Percentiles rank a stretch among this genome's conserved stretches.
These are phyloP conservation scores for Sylvilagus floridanus DNA, from an alignment of 2,797 vertebrate species.

Conservation along the genomic window DNA sequence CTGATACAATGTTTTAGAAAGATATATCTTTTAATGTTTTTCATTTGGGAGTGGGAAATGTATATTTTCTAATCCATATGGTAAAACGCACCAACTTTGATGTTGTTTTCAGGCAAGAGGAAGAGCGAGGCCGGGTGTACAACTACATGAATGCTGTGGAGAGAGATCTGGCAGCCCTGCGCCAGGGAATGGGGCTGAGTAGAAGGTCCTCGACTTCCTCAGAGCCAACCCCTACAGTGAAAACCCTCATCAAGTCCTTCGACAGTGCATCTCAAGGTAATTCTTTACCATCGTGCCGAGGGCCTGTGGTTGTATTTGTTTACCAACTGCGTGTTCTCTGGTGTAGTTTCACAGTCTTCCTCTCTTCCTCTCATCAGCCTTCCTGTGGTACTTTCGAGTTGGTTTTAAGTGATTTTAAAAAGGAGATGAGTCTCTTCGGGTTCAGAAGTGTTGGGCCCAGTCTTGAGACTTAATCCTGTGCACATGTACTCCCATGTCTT, in stretches of 20 bases:
- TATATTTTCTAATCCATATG: neutral
- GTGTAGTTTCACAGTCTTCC: neutral
- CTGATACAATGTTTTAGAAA: neutral
- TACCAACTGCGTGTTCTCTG: neutral
- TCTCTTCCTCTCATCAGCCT: neutral
- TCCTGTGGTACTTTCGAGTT: neutral
- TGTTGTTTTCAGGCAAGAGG: slow-evolving; percentile 92
- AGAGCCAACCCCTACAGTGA: slow-evolving; percentile 96
- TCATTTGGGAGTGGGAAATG: neutral
- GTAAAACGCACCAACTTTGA: neutral
- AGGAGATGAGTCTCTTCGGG: neutral
- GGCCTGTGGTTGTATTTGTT: neutral
- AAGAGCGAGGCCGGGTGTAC: slow-evolving; percentile 97
- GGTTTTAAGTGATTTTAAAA: neutral
- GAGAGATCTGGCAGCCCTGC: slow-evolving; percentile 94
- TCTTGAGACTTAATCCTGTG: neutral
- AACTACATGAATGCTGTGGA: slow-evolving; percentile 99
- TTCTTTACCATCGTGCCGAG: neutral
- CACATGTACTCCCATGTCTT: neutral
- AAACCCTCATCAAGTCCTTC: slow-evolving; percentile 98
- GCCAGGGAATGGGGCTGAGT: slow-evolving; percentile 97
- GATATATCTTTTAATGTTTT: slow-evolving; percentile 26
- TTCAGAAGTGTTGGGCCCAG: neutral
- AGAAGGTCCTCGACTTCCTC: slow-evolving; percentile 96
- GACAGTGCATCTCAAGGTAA: slow-evolving; percentile 96